Evolutionary conservation across 2,113 vertebrate genomes (phyloP), one percentile per base, ranked within the genome.

Genomic region (Callocephalon fimbriatum): DNA sequence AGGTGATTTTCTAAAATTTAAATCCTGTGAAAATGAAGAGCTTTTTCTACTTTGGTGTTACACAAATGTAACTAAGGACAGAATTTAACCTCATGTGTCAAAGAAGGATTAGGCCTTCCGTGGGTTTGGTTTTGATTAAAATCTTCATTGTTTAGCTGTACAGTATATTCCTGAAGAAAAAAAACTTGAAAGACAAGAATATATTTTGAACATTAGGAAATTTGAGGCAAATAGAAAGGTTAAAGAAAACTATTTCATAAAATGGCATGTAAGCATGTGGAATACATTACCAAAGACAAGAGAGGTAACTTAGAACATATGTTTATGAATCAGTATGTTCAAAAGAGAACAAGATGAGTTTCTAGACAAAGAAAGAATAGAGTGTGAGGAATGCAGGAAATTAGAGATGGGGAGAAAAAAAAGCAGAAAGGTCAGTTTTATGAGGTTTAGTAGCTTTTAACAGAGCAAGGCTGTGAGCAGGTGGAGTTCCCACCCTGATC

Each of bases 281-380:
- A 95, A 97, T 94, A 92, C 31, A 66, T 98, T 98, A 98, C 90
- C 87, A 90, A 92, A 96, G 96, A 98, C 88, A 98, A 96, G 95
- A 96, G 80, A 97, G 96, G 96, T 97, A 98, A 98, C 97, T 94
- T 96, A 93, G 84, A 97, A 97, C 98, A 98, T 94, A 97, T 98
- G 96, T 96, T 97, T 96, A 90, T 85, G 95, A 97, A 91, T 82
- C 50, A 75, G 75, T 96, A 62, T 47, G 90, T 96, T 97, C 96
- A 95, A 90, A 90, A 96, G 96, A 71, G 86, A 96, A 73, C 88
- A 96, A 93, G 94, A 93, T 90, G 97, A 96, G 83, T 82, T 85
- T 93, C 84, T 93, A 63, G 89, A 97, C 95, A 96, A 97, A 98
- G 97, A 87, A 81, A 93, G 88, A 96, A 93, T 93, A 93, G 95